These are phyloP conservation scores for Rhinella marina DNA, from an alignment of 2,797 vertebrate genomes.

Conservation along the genomic window DNA sequence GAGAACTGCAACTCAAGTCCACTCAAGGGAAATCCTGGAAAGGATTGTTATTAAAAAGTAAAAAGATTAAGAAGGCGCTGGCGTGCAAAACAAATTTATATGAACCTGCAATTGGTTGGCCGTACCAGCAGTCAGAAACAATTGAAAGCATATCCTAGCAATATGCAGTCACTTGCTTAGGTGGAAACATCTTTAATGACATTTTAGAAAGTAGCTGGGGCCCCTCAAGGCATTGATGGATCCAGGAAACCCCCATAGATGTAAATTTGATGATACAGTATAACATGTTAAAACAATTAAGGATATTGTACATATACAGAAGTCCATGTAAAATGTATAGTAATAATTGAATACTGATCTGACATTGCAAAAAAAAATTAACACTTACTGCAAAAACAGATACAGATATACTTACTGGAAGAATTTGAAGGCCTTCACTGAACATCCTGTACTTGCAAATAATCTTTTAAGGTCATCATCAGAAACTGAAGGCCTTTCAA, in stretches of 20 bases:
- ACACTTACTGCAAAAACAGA: neutral
- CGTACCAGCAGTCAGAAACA: too few relatives aligned
- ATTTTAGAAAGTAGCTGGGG: too few relatives aligned
- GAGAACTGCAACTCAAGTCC: too few relatives aligned
- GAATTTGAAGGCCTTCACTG: constrained; percentile 89
- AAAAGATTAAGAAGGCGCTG: too few relatives aligned
- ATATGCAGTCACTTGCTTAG: too few relatives aligned
- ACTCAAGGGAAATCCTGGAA: too few relatives aligned
- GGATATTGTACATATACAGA: neutral
- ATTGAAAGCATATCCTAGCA: too few relatives aligned
- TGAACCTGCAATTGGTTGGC: too few relatives aligned
- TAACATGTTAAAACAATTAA: neutral
- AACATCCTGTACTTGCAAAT: constrained; percentile 82
- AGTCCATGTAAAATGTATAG: neutral
- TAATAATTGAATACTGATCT: neutral
- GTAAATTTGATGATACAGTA: neutral
- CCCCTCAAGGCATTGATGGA: too few relatives aligned
- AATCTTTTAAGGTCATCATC: constrained; percentile 85
- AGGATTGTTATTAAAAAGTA: too few relatives aligned
- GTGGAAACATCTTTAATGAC: too few relatives aligned
- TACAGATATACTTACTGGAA: constrained; percentile 83
- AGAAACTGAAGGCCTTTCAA: constrained; percentile 78
- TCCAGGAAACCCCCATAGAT: neutral
- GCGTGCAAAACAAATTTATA: too few relatives aligned
- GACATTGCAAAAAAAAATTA: neutral